Evolutionary conservation across 2,797 vertebrate species (phyloP).

Genomic region (Hippopotamyrus pictus): DNA sequence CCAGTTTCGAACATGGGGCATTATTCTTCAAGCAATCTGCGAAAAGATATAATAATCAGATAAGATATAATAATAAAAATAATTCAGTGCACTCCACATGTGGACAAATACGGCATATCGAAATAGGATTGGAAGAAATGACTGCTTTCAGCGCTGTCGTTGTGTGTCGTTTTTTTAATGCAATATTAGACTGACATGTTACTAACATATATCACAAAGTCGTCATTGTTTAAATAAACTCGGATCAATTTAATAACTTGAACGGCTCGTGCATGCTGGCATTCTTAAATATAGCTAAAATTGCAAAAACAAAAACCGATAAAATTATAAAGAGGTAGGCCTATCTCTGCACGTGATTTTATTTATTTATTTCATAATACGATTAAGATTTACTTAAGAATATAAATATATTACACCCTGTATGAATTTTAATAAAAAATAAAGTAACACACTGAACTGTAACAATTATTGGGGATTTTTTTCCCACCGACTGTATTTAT

Average conservation of each 20-base stretch:
- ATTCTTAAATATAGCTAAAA: neutral
- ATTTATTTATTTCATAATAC: neutral
- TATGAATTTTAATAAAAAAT: neutral
- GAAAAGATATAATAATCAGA: neutral
- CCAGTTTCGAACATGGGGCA: neutral
- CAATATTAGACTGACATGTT: neutral
- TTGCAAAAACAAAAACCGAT: neutral
- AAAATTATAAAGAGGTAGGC: neutral
- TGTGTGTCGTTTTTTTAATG: neutral
- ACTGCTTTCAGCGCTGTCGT: neutral
- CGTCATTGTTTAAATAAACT: neutral
- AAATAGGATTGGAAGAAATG: neutral
- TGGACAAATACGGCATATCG: neutral
- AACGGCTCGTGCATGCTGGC: neutral
- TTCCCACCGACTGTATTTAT: neutral
- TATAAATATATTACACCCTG: neutral
- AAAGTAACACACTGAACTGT: neutral
- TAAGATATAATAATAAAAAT: neutral
- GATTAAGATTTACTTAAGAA: neutral
- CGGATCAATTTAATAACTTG: neutral
- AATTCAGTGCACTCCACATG: neutral
- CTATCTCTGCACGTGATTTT: neutral
- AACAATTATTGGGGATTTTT: neutral
- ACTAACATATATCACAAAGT: neutral
- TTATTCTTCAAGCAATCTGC: neutral